Conservation (phyloP, 2,113 vertebrate genomes). For the Turdus rufiventris region DNA sequence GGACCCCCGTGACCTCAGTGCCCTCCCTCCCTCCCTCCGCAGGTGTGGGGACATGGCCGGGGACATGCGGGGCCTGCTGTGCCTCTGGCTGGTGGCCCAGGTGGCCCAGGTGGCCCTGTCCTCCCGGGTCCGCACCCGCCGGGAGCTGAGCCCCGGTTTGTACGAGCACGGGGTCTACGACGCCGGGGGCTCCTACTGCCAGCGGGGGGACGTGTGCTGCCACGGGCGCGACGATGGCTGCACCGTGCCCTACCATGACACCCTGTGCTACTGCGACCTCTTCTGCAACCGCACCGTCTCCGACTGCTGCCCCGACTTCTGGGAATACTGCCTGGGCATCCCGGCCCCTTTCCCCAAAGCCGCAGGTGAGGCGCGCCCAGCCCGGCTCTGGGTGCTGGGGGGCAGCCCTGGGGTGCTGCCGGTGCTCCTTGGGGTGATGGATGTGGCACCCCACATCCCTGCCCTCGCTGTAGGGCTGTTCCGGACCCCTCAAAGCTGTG, state of each 20-base stretch:
- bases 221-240: slow-evolving; percentile 84
- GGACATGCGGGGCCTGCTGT: slow-evolving; percentile 50
- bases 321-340: slow-evolving; percentile 88
- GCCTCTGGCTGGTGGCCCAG: slow-evolving; percentile 71
- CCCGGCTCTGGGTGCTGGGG: accelerated
- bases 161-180: slow-evolving; percentile 87
- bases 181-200: slow-evolving; percentile 84
- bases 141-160: slow-evolving; percentile 80
- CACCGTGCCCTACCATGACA: slow-evolving; percentile 89
- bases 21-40: not conserved
- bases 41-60: not conserved
- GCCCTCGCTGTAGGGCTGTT: accelerated
- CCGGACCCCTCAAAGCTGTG: accelerated
- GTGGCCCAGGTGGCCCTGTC: slow-evolving; percentile 34
- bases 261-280: slow-evolving; percentile 95
- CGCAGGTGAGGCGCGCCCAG: not conserved
- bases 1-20: accelerated
- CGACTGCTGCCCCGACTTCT: slow-evolving; percentile 98
- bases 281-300: slow-evolving; percentile 97
- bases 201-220: slow-evolving; percentile 85
- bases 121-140: slow-evolving; percentile 48
- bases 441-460: accelerated
- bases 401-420: not conserved
- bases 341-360: slow-evolving; percentile 72
- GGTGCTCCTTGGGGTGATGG: not conserved